Evolutionary conservation across 2,888 invertebrate species (phyloP), one percentile per base, ranked within the genome.

Genomic region (Agrochola lota): DNA sequence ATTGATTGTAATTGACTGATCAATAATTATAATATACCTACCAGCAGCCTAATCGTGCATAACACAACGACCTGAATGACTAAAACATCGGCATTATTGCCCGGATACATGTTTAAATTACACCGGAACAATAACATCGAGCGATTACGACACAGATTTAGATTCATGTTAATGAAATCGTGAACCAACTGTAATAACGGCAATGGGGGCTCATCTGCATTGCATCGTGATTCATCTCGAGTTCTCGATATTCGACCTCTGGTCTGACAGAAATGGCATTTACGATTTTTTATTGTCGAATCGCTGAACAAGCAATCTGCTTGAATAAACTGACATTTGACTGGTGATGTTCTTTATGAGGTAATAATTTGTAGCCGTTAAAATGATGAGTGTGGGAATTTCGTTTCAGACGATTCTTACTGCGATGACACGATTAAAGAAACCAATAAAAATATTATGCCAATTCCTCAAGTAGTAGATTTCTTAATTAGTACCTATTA

Each of bases 381-480:
- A 73, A 73, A n/a, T 81, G 76, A 84, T 72, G 73, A 79, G 74
- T 83, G 87, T 89, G 89, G 66, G 88, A 89, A 88, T 77, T 68
- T 40, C 26, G 11, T 46, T 81, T 80, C 49, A 71, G 43, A 63
- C 26, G 68, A 77, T 71, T 77, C 62, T 76, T 73, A 71, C 40
- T 68, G 63, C 43, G n/a, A 74, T 77, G 64, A 80, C 64, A 66
- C 66, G 40, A 59, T 55, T 82, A 77, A 40, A 20, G 26, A 73
- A 78, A 79, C 63, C 26, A 66, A 46, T 83, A 11, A 66, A 46
- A 15, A 63, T 55, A 55, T 60, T 43, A 49, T 57, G 9, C 23
- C 7, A 80, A 62, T 62, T 7, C 6, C 23, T 49, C 5, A 46
- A 4, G 26, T 15, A n/a, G 7, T 17, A 46, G 2, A 3, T 35